These are phyloP conservation scores for Alcis repandata DNA, from an alignment of 2,888 invertebrate genomes.

Conservation along the genomic window DNA sequence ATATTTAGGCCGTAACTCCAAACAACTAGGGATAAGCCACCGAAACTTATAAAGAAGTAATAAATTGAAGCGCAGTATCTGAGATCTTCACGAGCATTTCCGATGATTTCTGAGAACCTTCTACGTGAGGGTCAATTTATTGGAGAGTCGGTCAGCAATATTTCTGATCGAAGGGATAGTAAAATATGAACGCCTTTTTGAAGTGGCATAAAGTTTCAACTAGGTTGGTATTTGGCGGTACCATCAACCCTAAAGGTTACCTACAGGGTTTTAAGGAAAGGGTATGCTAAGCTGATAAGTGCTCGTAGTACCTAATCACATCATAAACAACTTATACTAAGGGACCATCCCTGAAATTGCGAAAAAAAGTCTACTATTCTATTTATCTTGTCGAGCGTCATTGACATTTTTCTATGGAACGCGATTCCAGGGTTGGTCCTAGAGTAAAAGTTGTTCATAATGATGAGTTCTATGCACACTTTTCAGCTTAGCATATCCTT, in stretches of 20 bases:
- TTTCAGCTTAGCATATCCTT: too few species aligned
- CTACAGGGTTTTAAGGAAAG: too few species aligned
- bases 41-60: conserved; percentile 8
- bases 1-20: conserved; percentile 20
- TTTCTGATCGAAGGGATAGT: conserved; percentile 26
- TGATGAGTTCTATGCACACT: too few species aligned
- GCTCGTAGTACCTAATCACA: too few species aligned
- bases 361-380: too few species aligned
- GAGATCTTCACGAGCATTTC: conserved; percentile 14
- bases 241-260: not conserved
- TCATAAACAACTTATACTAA: too few species aligned
- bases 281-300: too few species aligned
- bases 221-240: not conserved
- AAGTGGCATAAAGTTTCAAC: not conserved
- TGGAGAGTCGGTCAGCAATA: conserved; percentile 34
- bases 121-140: conserved; percentile 39
- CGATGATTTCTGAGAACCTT: conserved; percentile 21
- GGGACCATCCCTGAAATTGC: too few species aligned
- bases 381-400: too few species aligned
- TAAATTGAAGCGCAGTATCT: conserved; percentile 22
- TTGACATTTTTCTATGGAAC: too few species aligned
- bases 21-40: conserved; percentile 12
- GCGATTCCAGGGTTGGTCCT: too few species aligned
- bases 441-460: too few species aligned
- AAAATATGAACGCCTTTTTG: conserved; percentile 5